Percentiles rank a stretch among this genome's conserved stretches.
These are phyloP conservation scores for Takifugu bimaculatus DNA, from an alignment of 2,113 vertebrate species.

Conservation along the genomic window DNA sequence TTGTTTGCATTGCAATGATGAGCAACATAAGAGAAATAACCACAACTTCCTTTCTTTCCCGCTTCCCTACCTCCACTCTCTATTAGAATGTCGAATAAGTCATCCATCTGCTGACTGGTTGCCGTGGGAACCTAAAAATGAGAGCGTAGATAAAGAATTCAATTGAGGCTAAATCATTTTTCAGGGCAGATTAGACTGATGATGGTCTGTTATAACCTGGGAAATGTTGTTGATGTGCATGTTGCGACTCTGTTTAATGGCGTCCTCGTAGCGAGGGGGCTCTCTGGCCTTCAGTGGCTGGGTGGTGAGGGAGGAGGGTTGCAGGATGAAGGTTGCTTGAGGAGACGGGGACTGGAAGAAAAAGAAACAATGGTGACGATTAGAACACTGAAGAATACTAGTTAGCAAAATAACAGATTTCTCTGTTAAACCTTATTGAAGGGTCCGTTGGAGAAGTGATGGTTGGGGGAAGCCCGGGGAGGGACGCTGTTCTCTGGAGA, in stretches of 20 bases:
- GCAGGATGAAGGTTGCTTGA: constrained; percentile 75
- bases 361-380: not conserved
- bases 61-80: constrained; percentile 87
- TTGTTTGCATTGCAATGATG: not conserved
- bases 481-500: constrained; percentile 69
- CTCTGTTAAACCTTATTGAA: constrained; percentile 79
- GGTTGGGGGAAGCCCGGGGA: constrained; percentile 64
- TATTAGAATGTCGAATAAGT: constrained; percentile 97
- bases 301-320: constrained; percentile 75
- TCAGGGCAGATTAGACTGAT: not conserved
- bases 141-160: not conserved
- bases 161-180: not conserved
- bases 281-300: constrained; percentile 83
- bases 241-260: constrained; percentile 89
- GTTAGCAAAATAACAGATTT: not conserved
- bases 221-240: constrained; percentile 71
- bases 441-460: constrained; percentile 80
- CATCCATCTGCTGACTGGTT: constrained; percentile 98
- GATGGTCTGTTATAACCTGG: constrained; percentile 73
- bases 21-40: not conserved
- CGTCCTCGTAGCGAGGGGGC: constrained; percentile 94
- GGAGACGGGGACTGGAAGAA: constrained; percentile 73
- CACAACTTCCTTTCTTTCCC: not conserved
- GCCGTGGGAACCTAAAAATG: constrained; percentile 78
- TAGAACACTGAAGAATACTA: not conserved